Conservation (phyloP, 2,113 vertebrate genomes). For the Herpetotheres cachinnans region DNA sequence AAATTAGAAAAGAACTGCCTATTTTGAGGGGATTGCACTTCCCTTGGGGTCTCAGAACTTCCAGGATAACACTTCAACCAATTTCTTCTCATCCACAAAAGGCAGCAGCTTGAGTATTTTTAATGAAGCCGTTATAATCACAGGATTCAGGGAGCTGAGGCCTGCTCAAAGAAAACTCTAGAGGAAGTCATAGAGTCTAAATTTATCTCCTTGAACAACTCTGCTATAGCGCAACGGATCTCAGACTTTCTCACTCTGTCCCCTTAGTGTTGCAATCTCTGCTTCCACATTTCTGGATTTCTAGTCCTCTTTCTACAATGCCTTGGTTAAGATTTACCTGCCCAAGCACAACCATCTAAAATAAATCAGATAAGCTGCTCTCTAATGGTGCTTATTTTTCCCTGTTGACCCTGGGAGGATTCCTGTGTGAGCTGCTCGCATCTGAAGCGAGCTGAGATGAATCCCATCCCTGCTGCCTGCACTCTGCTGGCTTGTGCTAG, state of each 20-base stretch:
- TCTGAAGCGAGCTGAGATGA: background rate
- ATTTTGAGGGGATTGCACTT: rapidly evolving
- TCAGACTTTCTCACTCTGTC: background rate
- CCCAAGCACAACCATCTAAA: background rate
- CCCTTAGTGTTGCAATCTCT: background rate
- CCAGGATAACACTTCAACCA: too few relatives aligned
- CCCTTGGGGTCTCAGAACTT: background rate
- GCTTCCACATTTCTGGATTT: background rate
- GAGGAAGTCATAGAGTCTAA: too few relatives aligned
- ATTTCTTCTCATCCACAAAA: background rate
- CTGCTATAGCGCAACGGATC: too few relatives aligned
- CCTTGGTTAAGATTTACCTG: background rate
- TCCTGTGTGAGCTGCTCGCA: background rate
- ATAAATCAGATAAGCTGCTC: background rate
- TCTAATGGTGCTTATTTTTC: background rate
- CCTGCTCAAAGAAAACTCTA: background rate
- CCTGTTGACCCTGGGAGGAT: background rate
- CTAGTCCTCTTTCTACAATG: background rate
- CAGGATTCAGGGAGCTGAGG: background rate
- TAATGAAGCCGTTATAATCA: background rate
- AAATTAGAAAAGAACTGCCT: rapidly evolving
- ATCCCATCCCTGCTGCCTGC: background rate
- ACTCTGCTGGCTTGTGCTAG: background rate
- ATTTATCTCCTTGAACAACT: background rate
- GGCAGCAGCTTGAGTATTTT: background rate